Evolutionary conservation across 2,888 invertebrate genomes (phyloP).

Genomic region (Teleogryllus oceanicus): DNA sequence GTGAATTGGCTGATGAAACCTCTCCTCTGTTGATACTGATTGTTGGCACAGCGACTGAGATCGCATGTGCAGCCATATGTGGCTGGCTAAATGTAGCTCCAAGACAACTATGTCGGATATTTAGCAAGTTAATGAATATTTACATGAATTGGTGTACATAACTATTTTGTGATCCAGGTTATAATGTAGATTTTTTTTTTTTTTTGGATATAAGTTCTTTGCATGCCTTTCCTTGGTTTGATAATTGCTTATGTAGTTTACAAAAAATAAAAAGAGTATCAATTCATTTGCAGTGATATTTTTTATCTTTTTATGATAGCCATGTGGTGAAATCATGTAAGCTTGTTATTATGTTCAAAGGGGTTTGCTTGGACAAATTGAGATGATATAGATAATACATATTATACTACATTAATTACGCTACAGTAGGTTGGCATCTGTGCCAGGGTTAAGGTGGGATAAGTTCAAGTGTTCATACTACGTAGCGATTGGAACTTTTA

Average conservation of each 20-base stretch:
- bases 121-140: constrained; percentile 33
- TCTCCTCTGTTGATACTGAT: constrained; percentile 20
- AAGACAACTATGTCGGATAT: constrained; percentile 30
- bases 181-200: constrained; percentile 30
- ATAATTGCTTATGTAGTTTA: constrained; percentile 37
- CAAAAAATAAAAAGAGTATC: constrained; percentile 34
- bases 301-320: constrained; percentile 30
- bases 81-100: constrained; percentile 31
- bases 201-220: constrained; percentile 36
- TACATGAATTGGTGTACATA: constrained; percentile 36
- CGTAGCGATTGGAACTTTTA: constrained; percentile 39
- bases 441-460: constrained; percentile 38
- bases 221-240: constrained; percentile 38
- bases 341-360: constrained; percentile 29
- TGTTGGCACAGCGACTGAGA: constrained; percentile 25
- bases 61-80: constrained; percentile 26
- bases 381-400: constrained; percentile 26
- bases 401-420: constrained; percentile 19
- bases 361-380: constrained; percentile 31
- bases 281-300: constrained; percentile 34
- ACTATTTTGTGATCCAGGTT: constrained; percentile 37
- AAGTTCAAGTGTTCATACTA: constrained; percentile 42
- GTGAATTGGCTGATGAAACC: constrained; percentile 28
- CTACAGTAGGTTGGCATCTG: constrained; percentile 32
- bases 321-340: constrained; percentile 28